Evolutionary conservation across 2,888 invertebrate species (phyloP), one percentile per base, ranked within the genome.

Genomic region (Eumacrocentrus americanus): DNA sequence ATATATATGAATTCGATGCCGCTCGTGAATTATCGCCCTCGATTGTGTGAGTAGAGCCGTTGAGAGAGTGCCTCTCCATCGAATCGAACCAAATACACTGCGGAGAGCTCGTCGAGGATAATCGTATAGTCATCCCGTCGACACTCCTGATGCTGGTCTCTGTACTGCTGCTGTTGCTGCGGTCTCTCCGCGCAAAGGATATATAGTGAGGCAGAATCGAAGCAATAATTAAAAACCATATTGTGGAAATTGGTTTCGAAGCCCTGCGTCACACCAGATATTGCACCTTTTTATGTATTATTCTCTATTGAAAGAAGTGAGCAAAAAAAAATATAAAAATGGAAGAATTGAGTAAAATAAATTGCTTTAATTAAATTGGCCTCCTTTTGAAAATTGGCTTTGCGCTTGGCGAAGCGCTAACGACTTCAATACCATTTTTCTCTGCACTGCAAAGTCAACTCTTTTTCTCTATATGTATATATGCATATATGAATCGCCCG

Each of bases 331-430:
- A 52, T 12, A 23, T 25, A 4, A 46, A 23, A 25, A 23, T 12
- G 23, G 9, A 34, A 34, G 16, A 34, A 18, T 54, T 57, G 58
- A 61, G 61, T 55, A 51, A 62, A 63, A 64, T 63, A 63, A 65
- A 73, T 73, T 71, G 72, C 69, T 72, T 73, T 72, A 73, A 73
- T 73, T 73, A 73, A 73, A 73, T 25, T 73, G 70, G 72, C 63
- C 63, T 64, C 65, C 64, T 70, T 69, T 70, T 65, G 71, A 72
- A 73, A 73, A 74, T 74, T 74, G 71, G 70, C 72, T 73, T 73
- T 67, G 69, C 67, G 73, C 73, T 74, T 66, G 72, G 73, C 70
- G 70, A 72, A 73, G 71, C 72, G 67, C 65, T 71, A 72, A 73
- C 70, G 63, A 66, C 66, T 60, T 65, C 65, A 58, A 67, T 66